Conservation (phyloP, 2,113 vertebrate genomes). For the Microtus pennsylvanicus region DNA sequence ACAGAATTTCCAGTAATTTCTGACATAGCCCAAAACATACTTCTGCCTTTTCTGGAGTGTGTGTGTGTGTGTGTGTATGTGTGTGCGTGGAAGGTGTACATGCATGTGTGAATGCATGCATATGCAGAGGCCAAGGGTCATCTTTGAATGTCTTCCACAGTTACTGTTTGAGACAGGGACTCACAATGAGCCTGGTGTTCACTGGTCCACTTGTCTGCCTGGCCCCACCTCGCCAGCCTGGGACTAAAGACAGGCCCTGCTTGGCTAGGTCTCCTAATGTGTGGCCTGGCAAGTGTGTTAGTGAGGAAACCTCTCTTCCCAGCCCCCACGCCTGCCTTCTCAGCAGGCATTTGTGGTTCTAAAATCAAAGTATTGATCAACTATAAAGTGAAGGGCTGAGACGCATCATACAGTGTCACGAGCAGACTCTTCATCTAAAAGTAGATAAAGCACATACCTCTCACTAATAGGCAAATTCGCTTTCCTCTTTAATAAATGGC, state of each 20-base stretch:
- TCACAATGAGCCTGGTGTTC: not conserved
- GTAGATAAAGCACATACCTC: not conserved
- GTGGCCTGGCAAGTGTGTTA: not conserved
- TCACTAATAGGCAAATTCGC: not conserved
- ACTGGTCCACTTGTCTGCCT: not conserved
- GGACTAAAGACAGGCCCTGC: not conserved
- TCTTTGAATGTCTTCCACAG: not conserved
- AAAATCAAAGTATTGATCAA: not conserved
- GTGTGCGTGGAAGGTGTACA: too few species aligned
- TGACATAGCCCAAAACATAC: not conserved
- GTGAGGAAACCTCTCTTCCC: too few species aligned
- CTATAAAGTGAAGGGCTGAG: not conserved
- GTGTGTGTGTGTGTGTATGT: not conserved
- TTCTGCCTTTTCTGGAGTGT: too few species aligned
- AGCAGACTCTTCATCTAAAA: not conserved
- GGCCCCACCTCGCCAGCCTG: not conserved
- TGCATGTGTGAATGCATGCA: not conserved
- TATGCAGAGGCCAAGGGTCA: not conserved
- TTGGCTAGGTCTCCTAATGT: not conserved
- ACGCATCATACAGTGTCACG: not conserved
- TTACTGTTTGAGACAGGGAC: not conserved
- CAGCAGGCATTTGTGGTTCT: not conserved
- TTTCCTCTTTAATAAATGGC: not conserved
- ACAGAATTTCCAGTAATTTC: not conserved
- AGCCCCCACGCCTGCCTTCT: too few species aligned